Evolutionary conservation across 1,140 invertebrate genomes (phyloP).

Genomic region (Leptinotarsa lineolata): DNA sequence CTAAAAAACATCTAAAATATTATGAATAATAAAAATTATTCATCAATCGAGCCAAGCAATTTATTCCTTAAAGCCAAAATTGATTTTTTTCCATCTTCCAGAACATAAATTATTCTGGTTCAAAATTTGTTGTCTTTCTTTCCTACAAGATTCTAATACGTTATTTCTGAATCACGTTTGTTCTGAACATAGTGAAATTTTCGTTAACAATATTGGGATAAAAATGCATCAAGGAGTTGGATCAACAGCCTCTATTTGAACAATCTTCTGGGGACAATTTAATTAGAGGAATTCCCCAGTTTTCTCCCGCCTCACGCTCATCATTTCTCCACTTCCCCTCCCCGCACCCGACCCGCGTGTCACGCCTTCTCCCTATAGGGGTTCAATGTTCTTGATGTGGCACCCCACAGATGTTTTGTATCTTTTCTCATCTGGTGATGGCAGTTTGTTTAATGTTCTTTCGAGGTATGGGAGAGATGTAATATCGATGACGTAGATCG

Average conservation of each 20-base stretch:
- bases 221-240: background rate
- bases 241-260: background rate
- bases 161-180: too few species aligned
- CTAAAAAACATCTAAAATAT: too few species aligned
- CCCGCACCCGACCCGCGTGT: background rate
- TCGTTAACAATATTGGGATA: too few species aligned
- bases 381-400: slow-evolving; percentile 17
- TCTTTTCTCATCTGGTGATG: slow-evolving; percentile 14
- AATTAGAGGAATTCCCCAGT: slow-evolving; percentile 18
- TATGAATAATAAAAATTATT: too few species aligned
- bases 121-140: too few species aligned
- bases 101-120: too few species aligned
- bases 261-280: slow-evolving; percentile 24
- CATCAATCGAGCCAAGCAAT: too few species aligned
- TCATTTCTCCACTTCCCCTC: background rate
- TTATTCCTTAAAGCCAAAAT: too few species aligned
- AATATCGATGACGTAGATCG: background rate
- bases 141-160: too few species aligned
- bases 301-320: slow-evolving; percentile 1
- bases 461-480: slow-evolving; percentile 3
- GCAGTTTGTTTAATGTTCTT: slow-evolving; percentile 10
- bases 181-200: too few species aligned
- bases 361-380: background rate
- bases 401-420: slow-evolving; percentile 20
- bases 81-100: too few species aligned